phyloP scores from a whole-genome alignment of 2,797 vertebrate species.

The Trachurus trachurus region DNA sequence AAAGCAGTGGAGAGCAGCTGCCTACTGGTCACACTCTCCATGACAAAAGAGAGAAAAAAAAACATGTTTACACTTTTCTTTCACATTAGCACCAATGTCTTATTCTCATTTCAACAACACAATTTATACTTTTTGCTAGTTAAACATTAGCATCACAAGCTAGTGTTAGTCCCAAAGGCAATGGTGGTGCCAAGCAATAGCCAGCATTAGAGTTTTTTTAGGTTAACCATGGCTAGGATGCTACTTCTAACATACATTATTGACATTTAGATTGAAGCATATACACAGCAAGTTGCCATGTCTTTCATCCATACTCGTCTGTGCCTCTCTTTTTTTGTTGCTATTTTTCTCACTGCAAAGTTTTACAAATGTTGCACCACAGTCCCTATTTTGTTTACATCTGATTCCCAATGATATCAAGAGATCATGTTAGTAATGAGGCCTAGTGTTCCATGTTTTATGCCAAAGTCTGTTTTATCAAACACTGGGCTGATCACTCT shows the following conservation, averaged over 20 bases:
- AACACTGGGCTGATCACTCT: background rate
- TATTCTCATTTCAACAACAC: background rate
- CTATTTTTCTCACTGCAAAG: background rate
- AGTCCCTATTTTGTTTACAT: background rate
- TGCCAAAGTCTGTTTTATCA: background rate
- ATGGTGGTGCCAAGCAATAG: background rate
- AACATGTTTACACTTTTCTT: background rate
- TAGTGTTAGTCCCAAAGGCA: background rate
- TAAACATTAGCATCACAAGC: background rate
- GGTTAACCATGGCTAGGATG: no score
- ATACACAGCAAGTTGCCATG: no score
- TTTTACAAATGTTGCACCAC: background rate
- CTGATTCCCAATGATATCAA: background rate
- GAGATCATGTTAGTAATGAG: no score
- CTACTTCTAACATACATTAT: no score
- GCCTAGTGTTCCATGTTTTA: background rate
- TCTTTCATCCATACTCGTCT: no score
- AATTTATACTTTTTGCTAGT: background rate
- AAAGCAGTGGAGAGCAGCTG: no score
- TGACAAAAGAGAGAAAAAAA: no score
- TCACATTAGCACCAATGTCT: background rate
- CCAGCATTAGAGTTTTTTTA: no score
- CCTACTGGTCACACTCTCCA: no score
- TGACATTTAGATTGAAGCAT: no score
- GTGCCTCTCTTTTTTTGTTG: no score